Evolutionary conservation across 2,888 invertebrate genomes (phyloP), one percentile per base, ranked within the genome.

Genomic region (Isoperla grammatica): DNA sequence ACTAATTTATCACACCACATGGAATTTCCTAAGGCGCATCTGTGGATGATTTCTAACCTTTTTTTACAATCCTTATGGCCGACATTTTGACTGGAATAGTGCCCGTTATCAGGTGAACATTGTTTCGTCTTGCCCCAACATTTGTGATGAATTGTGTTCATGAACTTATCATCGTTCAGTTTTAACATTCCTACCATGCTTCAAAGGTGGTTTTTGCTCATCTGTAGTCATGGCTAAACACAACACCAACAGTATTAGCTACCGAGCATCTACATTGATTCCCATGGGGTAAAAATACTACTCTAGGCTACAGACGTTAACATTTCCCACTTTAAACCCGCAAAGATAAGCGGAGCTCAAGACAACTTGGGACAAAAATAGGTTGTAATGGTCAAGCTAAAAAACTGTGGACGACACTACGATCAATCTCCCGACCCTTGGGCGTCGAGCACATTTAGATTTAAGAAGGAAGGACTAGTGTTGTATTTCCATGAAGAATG

Each of bases 31-130:
- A 11, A 39, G 17, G 39, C 53, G 20, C 53, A 53, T 53, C 53
- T 53, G 53, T 17, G 39, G 53, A 53, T 53, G 53, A 53, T 53
- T 53, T 53, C 20, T 17, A 53, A 37, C 53, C 53, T 17, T 53
- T 53, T n/a, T 22, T 39, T 17, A 29, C 29, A 39, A 53, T 53
- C 53, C 53, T 37, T 20, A 20, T 4, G 39, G 53, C 15, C 9
- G 35, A 22, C 49, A 29, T 35, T 35, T 49, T 29, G 29, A 8
- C 5, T 29, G 29, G 8, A 29, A 29, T 29, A 29, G 29, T 29
- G 5, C 8, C 29, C 8, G 8, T 29, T 29, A n/a, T 29, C 29
- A 29, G 29, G 29, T 29, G 29, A 6, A 8, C 29, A 6, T 29
- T 29, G 29, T 29, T 29, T 29, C 29, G 29, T 29, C 29, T 29